Conservation (phyloP, 2,113 vertebrate genomes). For the Brachionichthys hirsutus region DNA sequence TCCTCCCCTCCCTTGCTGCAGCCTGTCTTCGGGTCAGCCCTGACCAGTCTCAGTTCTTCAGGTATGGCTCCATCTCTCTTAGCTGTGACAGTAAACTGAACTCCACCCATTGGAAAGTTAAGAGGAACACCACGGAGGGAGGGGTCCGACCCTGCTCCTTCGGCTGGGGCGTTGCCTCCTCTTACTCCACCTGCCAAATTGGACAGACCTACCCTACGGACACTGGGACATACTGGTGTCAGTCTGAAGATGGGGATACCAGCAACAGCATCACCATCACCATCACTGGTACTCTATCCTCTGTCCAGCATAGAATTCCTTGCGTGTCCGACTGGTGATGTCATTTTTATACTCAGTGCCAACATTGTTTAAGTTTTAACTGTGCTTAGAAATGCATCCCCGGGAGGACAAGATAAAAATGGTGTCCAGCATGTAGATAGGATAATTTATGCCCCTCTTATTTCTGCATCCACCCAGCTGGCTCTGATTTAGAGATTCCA, state of each 20-base stretch:
- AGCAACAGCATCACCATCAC: conserved; percentile 44
- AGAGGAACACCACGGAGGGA: conserved; percentile 11
- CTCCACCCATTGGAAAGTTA: conserved; percentile 47
- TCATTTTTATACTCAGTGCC: background rate
- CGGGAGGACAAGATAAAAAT: too few relatives aligned
- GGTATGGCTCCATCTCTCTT: conserved; percentile 37
- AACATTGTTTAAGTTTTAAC: background rate
- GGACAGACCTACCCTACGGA: conserved; percentile 40
- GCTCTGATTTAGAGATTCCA: too few relatives aligned
- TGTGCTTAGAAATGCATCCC: too few relatives aligned
- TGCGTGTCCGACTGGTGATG: too few relatives aligned
- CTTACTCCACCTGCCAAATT: conserved; percentile 17
- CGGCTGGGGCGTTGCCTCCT: conserved; percentile 34
- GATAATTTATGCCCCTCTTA: too few relatives aligned
- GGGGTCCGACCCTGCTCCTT: conserved; percentile 30
- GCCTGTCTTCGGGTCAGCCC: conserved; percentile 46
- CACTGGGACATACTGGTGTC: conserved; percentile 58
- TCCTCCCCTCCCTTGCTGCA: background rate
- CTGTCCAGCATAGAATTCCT: too few relatives aligned
- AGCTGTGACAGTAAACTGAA: conserved; percentile 19
- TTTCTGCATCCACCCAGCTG: too few relatives aligned
- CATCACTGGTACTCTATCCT: conserved; percentile 35
- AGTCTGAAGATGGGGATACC: background rate
- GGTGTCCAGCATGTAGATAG: too few relatives aligned
- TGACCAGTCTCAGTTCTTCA: conserved; percentile 43